Percentiles rank a stretch among this genome's conserved stretches.
Conservation (phyloP, 2,113 vertebrate genomes). For the Polypterus senegalus region DNA sequence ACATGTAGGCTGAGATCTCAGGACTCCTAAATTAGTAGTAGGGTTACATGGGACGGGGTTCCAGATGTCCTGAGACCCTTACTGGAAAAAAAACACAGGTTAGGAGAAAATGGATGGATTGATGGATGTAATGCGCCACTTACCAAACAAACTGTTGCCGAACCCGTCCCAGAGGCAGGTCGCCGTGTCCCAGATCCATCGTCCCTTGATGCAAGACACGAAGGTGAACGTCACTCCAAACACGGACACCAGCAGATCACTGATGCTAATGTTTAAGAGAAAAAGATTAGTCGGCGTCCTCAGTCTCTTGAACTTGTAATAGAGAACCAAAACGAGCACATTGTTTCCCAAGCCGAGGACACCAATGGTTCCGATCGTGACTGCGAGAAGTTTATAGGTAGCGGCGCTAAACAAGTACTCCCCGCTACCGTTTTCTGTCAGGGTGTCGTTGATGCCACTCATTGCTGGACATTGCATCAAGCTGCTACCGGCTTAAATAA, state of each 20-base stretch:
- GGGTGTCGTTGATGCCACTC: slow-evolving; percentile 42
- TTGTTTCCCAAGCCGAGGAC: slow-evolving; percentile 69
- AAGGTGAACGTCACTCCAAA: slow-evolving; percentile 69
- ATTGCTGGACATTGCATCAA: slow-evolving; percentile 27
- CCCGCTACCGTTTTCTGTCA: slow-evolving; percentile 24
- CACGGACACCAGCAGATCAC: slow-evolving; percentile 65
- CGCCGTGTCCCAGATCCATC: slow-evolving; percentile 65
- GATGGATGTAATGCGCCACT: slow-evolving; percentile 24
- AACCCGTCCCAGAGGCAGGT: slow-evolving; percentile 81
- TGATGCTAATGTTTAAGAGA: slow-evolving; percentile 70
- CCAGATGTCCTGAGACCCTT: too few relatives aligned
- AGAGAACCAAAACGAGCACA: slow-evolving; percentile 63
- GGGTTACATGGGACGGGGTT: too few relatives aligned
- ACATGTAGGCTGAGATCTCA: too few relatives aligned
- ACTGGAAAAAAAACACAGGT: too few relatives aligned
- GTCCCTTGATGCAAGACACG: slow-evolving; percentile 60
- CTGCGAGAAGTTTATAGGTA: slow-evolving; percentile 69
- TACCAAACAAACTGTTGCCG: slow-evolving; percentile 82
- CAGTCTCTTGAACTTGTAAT: slow-evolving; percentile 64
- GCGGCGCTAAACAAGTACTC: slow-evolving; percentile 47
- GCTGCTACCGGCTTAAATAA: too few relatives aligned
- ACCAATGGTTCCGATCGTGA: slow-evolving; percentile 63
- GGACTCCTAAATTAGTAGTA: too few relatives aligned
- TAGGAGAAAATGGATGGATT: too few relatives aligned
- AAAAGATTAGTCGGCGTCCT: slow-evolving; percentile 68